Evolutionary conservation across 2,888 invertebrate species (phyloP), one percentile per base, ranked within the genome.

Genomic region (Clepsis dumicolana): DNA sequence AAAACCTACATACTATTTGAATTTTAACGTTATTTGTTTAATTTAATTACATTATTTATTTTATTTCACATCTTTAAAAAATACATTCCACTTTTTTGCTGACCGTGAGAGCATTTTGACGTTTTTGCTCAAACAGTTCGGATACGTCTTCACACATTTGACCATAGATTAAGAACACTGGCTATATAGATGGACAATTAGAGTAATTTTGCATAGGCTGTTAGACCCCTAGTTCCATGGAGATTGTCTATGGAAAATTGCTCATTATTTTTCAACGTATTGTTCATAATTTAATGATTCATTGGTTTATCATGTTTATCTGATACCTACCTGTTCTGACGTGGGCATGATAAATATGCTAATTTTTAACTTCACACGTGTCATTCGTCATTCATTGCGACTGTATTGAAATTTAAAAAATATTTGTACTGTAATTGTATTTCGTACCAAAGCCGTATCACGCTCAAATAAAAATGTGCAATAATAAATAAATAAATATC

Each of bases 301-400:
- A 60, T 59, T 44, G n/a, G 18, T 56, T 32, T 24, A 59, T 60
- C 59, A 21, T 35, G 29, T 52, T 52, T 57, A 56, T 56, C 53
- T 25, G 7, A 35, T 25, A 35, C 32, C 32, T 24, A 14, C n/a
- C 25, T 63, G 21, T 25, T 38, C 16, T 60, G 60, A 53, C 44
- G 66, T 48, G 16, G 66, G 16, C 16, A 12, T 61, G 53, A 66
- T 61, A 61, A 66, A 66, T 61, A 66, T 66, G 66, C 14, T 61
- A 66, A 66, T 66, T 32, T 54, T 61, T 25, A 8, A 27, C n/a
- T n/a, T 5, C 18, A 38, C 65, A 65, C 65, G 60, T 61, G 65
- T 61, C 60, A 32, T 14, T 61, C 16, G n/a, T n/a, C n/a, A n/a
- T n/a, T n/a, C n/a, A n/a, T n/a, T n/a, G n/a, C n/a, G n/a, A n/a